Evolutionary conservation across 2,113 vertebrate species (phyloP).

Genomic region (Sinosuthora webbiana): DNA sequence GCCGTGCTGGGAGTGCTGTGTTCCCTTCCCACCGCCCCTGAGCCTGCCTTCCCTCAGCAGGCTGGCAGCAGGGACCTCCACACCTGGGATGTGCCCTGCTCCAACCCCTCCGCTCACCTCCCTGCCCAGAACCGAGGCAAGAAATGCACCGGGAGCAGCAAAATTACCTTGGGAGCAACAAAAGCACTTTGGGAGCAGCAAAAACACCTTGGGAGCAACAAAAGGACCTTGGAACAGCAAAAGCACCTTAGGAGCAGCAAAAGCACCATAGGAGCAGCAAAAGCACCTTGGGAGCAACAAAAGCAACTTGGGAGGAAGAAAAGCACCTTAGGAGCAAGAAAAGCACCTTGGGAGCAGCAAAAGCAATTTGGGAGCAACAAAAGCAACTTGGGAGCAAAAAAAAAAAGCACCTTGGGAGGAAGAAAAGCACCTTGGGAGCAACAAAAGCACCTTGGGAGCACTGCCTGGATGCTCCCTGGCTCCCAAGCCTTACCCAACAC

Average conservation of each 20-base stretch:
- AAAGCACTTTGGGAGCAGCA: background rate
- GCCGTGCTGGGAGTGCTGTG: background rate
- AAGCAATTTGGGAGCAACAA: background rate
- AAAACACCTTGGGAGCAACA: background rate
- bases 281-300: background rate
- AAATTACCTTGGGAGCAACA: background rate
- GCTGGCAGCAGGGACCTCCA: background rate
- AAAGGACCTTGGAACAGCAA: too few species aligned
- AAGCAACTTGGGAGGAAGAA: background rate
- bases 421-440: background rate
- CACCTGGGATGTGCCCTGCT: background rate
- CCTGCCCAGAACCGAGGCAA: background rate
- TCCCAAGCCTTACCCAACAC: background rate
- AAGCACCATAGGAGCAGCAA: too few species aligned
- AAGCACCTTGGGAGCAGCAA: background rate
- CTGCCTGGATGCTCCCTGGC: background rate
- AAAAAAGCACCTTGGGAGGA: background rate
- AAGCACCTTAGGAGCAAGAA: background rate
- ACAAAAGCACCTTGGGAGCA: background rate
- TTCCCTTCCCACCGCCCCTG: fast-evolving
- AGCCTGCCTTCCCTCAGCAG: background rate
- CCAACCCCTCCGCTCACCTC: background rate
- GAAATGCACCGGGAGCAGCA: background rate
- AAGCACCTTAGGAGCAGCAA: too few species aligned
- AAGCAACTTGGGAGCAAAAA: background rate